Percentiles rank a stretch among this genome's conserved stretches.
phyloP scores from a whole-genome alignment of 2,888 invertebrate genomes.

The Eupithecia centaureata region DNA sequence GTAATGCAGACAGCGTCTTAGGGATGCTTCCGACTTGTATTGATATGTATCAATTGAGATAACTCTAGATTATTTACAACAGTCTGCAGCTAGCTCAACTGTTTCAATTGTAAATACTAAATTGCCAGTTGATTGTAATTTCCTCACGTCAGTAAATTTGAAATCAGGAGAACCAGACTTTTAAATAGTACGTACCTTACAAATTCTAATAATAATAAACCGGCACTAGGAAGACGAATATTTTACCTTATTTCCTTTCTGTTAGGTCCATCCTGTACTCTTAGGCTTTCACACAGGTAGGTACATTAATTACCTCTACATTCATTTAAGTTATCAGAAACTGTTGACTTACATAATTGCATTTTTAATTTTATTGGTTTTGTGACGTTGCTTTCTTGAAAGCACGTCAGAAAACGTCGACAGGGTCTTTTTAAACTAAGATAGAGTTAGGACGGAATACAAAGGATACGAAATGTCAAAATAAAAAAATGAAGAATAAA shows the following conservation, averaged over 20 bases:
- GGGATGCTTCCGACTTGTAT: no score
- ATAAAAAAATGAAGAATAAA: slow-evolving; percentile 17
- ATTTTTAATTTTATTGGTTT: slow-evolving; percentile 42
- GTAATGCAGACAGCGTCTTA: no score
- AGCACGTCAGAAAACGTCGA: slow-evolving; percentile 57
- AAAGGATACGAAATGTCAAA: slow-evolving; percentile 33
- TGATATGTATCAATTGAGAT: no score
- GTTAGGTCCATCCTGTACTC: not conserved
- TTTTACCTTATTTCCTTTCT: not conserved
- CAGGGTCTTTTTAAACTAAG: slow-evolving; percentile 82
- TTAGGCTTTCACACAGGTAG: not conserved
- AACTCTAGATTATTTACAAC: no score
- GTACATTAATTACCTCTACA: not conserved
- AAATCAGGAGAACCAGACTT: not conserved
- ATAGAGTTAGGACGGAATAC: slow-evolving; percentile 74
- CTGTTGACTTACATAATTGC: slow-evolving; percentile 1
- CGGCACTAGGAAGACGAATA: not conserved
- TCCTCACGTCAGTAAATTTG: not conserved
- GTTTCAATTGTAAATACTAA: no score
- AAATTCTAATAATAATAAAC: no score
- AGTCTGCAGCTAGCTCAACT: no score
- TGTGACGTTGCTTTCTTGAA: slow-evolving; percentile 46
- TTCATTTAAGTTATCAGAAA: not conserved
- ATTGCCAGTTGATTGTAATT: no score
- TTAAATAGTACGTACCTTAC: not conserved